A percentile compares a stretch with the other conserved stretches of the same genome.
phyloP scores from a whole-genome alignment of 2,113 vertebrate species.

The Charadrius vociferus region DNA sequence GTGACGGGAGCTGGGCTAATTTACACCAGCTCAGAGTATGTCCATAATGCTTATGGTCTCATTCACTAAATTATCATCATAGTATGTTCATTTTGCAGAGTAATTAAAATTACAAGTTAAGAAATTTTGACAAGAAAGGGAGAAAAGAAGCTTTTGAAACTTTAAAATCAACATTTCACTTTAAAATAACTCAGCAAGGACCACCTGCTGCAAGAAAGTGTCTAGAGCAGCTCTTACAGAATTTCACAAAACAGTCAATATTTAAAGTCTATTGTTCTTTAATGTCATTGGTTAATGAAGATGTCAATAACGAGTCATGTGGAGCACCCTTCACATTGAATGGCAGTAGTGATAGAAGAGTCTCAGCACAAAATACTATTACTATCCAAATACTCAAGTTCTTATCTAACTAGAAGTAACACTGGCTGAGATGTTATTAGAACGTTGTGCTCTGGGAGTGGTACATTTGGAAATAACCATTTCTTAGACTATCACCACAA shows the following conservation, averaged over 20 bases:
- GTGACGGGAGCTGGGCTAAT: background rate
- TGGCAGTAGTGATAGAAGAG: background rate
- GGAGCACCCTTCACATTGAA: background rate
- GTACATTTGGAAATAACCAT: background rate
- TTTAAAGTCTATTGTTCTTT: background rate
- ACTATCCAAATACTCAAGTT: background rate
- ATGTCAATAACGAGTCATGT: background rate
- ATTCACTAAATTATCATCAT: background rate
- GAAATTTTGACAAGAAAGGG: background rate
- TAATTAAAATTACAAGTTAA: background rate
- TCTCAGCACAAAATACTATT: background rate
- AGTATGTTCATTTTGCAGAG: background rate
- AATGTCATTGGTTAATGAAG: background rate
- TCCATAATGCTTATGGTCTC: background rate
- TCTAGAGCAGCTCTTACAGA: background rate
- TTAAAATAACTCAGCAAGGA: background rate
- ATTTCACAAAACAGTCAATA: background rate
- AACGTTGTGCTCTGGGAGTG: background rate
- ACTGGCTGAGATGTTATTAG: background rate
- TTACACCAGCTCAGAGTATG: background rate
- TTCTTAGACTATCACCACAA: background rate
- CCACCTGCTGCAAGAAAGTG: background rate
- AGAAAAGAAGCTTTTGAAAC: background rate
- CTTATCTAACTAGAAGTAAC: background rate
- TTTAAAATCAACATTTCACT: background rate